These are phyloP conservation scores for Pseudochromis fuscus DNA, from an alignment of 2,797 vertebrate species.

Conservation along the genomic window DNA sequence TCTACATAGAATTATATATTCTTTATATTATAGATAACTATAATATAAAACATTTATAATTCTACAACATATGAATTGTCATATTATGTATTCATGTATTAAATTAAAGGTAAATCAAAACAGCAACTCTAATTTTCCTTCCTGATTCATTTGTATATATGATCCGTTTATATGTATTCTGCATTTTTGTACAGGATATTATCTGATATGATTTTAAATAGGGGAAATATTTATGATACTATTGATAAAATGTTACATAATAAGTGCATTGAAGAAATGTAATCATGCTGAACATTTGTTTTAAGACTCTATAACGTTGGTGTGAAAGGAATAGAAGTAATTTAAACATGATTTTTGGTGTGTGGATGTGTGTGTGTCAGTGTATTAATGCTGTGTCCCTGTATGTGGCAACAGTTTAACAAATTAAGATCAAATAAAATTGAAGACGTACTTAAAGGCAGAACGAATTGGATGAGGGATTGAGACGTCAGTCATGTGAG, in stretches of 20 bases:
- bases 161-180: too few relatives aligned
- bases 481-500: constrained; percentile 18
- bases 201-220: background rate
- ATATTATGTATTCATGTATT: too few relatives aligned
- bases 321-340: background rate
- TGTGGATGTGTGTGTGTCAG: too few relatives aligned
- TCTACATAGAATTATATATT: too few relatives aligned
- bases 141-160: too few relatives aligned
- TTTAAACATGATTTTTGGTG: background rate
- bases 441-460: constrained; percentile 40
- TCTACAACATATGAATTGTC: too few relatives aligned
- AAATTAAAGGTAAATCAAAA: too few relatives aligned
- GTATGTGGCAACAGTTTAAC: background rate
- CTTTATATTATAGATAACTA: too few relatives aligned
- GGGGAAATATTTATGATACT: background rate
- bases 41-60: too few relatives aligned
- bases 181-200: background rate
- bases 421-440: background rate
- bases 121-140: too few relatives aligned
- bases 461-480: constrained; percentile 45
- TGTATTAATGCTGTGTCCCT: background rate
- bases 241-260: too few relatives aligned
- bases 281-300: background rate
- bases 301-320: background rate
- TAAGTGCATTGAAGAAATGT: background rate